Base-by-base conservation (phyloP, 2,888 invertebrate species). In the Cosmia trapezina region DNA sequence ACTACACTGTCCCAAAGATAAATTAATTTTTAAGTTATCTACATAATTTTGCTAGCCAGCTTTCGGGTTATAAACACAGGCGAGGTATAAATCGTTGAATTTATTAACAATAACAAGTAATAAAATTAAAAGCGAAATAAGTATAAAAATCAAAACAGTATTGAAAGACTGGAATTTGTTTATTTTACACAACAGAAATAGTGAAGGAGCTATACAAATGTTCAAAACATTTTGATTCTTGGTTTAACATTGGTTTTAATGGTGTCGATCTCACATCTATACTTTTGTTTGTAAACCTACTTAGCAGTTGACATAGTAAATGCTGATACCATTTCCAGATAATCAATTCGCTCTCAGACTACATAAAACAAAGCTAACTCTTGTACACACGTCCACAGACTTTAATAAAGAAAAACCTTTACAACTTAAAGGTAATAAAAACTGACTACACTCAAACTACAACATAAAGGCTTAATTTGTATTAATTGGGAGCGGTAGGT, bases 341-440 rank as follows among this genome's bases (percentile, higher is more conserved):
- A 85, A 79, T 80, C 77, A 85, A 84, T 83, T 76, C 80, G 71
- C 82, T 83, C 84, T 85, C 84, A 76, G 80, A 88, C 88, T 87
- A 89, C 83, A 83, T 72, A 60, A 76, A 87, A 83, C 78, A 83
- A 86, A 83, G 76, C 83, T 81, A 78, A 78, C 73, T 70, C 78
- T 84, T 78, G 86, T 86, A 81, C 87, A 83, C 86, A 87, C 84
- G 86, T 81, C 79, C 87, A 86, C 77, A 86, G 76, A 86, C 71
- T 81, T 76, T 73, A 88, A 92, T 89, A 89, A 91, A 93, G 92
- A 90, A 88, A 85, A 57, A 75, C 85, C 92, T 89, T 92, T 94
- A 92, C 81, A 89, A 89, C 95, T 95, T 95, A 94, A 89, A 93
- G 91, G 93, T 94, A 93, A 91, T 90, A 86, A 88, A 87, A 91